Conservation (phyloP, 2,888 invertebrate species). For the Lottia scabra region DNA sequence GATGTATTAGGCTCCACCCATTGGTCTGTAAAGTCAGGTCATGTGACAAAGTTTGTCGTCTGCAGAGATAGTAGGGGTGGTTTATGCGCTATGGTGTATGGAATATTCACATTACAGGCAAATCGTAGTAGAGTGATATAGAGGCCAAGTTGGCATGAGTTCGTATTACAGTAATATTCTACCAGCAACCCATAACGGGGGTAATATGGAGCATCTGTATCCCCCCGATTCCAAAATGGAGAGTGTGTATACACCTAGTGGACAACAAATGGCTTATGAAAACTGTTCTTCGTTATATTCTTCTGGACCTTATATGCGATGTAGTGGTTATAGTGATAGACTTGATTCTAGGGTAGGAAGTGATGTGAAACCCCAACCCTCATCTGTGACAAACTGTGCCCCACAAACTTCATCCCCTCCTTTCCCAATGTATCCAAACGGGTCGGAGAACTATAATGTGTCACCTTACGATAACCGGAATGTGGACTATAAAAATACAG, state of each 20-base stretch:
- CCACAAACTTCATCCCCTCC: slow-evolving; percentile 27
- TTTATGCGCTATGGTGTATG: slow-evolving; percentile 11
- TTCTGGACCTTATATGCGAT: slow-evolving; percentile 17
- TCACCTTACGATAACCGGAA: slow-evolving; percentile 29
- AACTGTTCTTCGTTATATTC: slow-evolving; percentile 16
- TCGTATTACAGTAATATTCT: slow-evolving; percentile 25
- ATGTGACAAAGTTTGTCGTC: slow-evolving; percentile 12
- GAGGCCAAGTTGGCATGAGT: slow-evolving; percentile 15
- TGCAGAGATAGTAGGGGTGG: slow-evolving; percentile 18
- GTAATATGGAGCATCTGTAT: slow-evolving; percentile 18
- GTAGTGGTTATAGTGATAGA: slow-evolving; percentile 13
- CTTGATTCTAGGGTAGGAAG: slow-evolving; percentile 10
- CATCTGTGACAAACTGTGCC: slow-evolving; percentile 22
- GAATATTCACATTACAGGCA: slow-evolving; percentile 1
- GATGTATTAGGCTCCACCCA: slow-evolving; percentile 2
- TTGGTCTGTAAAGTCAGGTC: slow-evolving; percentile 13
- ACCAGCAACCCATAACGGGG: slow-evolving; percentile 11
- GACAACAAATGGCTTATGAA: slow-evolving; percentile 22
- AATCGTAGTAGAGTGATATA: neutral
- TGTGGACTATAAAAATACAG: slow-evolving; percentile 30
- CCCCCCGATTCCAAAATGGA: slow-evolving; percentile 16
- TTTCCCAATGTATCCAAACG: slow-evolving; percentile 26
- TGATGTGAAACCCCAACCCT: slow-evolving; percentile 11
- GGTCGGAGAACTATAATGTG: slow-evolving; percentile 22
- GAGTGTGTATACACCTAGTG: slow-evolving; percentile 18